phyloP scores from a whole-genome alignment of 2,113 vertebrate species.

The Motacilla alba region DNA sequence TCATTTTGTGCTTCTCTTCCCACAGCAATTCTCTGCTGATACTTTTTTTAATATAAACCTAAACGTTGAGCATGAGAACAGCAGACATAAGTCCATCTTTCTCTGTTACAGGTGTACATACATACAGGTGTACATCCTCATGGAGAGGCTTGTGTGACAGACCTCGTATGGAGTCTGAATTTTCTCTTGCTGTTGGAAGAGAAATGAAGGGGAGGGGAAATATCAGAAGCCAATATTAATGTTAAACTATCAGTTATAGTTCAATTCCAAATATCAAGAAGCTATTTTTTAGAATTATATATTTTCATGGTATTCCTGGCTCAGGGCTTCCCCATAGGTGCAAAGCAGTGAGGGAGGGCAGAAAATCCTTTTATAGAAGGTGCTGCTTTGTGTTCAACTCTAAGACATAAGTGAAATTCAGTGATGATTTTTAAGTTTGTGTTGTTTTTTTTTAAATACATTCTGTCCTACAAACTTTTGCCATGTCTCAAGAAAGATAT shows the following conservation, averaged over 20 bases:
- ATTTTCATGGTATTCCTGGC: neutral
- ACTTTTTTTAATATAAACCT: neutral
- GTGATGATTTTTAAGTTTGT: neutral
- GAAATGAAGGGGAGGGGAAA: neutral
- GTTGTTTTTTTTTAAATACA: neutral
- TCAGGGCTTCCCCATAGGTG: neutral
- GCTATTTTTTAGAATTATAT: neutral
- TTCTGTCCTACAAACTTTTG: neutral
- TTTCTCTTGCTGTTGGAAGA: neutral
- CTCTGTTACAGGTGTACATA: neutral
- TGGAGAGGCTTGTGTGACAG: constrained; percentile 17
- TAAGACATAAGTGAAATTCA: neutral
- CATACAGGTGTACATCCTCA: too few species aligned
- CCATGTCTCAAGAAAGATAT: neutral
- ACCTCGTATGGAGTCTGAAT: neutral
- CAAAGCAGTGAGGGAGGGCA: neutral
- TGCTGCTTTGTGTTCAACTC: neutral
- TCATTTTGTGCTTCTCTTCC: neutral
- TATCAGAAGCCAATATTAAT: neutral
- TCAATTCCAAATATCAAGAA: neutral
- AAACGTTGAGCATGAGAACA: neutral
- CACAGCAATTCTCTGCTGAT: neutral
- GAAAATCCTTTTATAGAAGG: neutral
- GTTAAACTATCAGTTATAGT: neutral
- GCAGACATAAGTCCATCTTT: neutral